Percentiles rank a stretch among this genome's conserved stretches.
phyloP scores from a whole-genome alignment of 2,888 invertebrate genomes.

The Epinotia demarniana region DNA sequence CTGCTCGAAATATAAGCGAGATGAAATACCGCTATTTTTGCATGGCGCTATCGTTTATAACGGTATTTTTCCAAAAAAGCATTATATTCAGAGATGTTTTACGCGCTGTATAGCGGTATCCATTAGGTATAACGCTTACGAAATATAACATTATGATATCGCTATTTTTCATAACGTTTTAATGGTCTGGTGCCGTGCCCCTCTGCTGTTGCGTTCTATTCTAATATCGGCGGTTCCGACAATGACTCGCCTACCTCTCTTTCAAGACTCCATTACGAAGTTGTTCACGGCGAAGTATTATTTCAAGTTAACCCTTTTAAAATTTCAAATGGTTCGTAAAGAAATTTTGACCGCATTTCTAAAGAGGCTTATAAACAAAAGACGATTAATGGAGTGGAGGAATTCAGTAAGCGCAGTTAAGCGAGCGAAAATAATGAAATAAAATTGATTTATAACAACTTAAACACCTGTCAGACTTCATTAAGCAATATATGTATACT shows the following conservation, averaged over 20 bases:
- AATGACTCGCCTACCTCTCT: neutral
- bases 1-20: too few relatives aligned
- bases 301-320: conserved; percentile 5
- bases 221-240: neutral
- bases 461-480: neutral
- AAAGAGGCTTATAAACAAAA: conserved; percentile 27
- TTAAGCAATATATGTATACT: neutral
- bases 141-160: too few relatives aligned
- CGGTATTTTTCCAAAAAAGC: too few relatives aligned
- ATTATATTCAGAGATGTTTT: too few relatives aligned
- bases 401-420: conserved; percentile 26
- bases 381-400: conserved; percentile 11
- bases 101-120: too few relatives aligned
- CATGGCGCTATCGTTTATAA: too few relatives aligned
- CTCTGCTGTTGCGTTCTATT: too few relatives aligned
- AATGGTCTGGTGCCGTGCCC: too few relatives aligned
- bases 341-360: neutral
- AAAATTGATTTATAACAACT: conserved; percentile 8
- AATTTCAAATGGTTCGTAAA: conserved; percentile 11
- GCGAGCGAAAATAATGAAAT: neutral
- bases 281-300: conserved; percentile 6
- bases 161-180: too few relatives aligned
- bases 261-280: conserved; percentile 15
- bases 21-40: too few relatives aligned
- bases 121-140: too few relatives aligned